Base-by-base conservation (phyloP, 2,888 invertebrate species). In the Stenichneumon culpator region DNA sequence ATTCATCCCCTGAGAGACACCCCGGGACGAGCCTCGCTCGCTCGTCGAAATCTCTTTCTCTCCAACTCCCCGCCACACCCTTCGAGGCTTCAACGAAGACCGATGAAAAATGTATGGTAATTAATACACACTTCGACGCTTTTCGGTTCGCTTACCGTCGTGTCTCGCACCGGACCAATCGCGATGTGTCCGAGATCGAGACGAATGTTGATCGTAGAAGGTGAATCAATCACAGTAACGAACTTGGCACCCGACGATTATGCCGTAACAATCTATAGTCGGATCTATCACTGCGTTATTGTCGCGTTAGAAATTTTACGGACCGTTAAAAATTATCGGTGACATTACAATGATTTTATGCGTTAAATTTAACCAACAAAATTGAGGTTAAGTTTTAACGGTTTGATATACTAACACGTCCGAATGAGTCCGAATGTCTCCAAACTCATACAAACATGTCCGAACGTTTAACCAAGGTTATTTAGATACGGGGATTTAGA, bases 61-160 rank as follows among this genome's bases (percentile, higher is more conserved):
- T 22, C 25, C 25, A 22, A 11, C 25, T 22, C 4, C 22, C 47
- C 84, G 84, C 84, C 84, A 84, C 84, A 84, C 84, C 84, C 84
- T 84, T 60, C 54, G 81, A 69, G 54, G 68, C 22, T 57, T 25
- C 25, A 32, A 44, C 78, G 47, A 65, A 74, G 16, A 78, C 70
- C 82, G 39, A 82, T 82, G 82, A 39, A 65, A 74, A 50, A 75
- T 39, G 47, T 82, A 57, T 4, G 25, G 11, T 25, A 39, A 39
- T 57, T 9, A 2, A 14, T 3, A 1, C 11, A 57, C 57, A 25
- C 22, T 14, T 25, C 14, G 57, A 3, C 11, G 57, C 22, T 57
- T 3, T 22, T 9, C 52, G 54, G 1, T 57, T 57, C 57, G 14
- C 4, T 57, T 11, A 7, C 11, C 1, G 3, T 57, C 44, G 14